Evolutionary conservation across 2,888 invertebrate species (phyloP).

Genomic region (Spialia ferax): DNA sequence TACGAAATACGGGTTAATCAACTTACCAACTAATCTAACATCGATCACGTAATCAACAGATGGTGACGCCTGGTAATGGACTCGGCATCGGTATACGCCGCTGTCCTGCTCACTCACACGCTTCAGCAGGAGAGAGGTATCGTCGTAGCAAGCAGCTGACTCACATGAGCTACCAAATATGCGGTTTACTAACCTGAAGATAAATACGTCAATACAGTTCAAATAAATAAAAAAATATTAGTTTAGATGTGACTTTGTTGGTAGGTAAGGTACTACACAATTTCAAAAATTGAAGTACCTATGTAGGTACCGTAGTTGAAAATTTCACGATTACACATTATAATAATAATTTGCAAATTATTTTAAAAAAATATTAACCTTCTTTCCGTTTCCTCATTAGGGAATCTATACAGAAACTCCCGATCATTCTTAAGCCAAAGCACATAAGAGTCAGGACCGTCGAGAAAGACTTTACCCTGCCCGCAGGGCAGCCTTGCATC

Average conservation of each 20-base stretch:
- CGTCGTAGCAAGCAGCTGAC: slow-evolving; percentile 61
- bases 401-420: slow-evolving; percentile 66
- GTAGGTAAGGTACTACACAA: too few relatives aligned
- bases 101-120: slow-evolving; percentile 58
- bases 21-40: slow-evolving; percentile 68
- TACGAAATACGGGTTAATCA: background rate
- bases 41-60: slow-evolving; percentile 69
- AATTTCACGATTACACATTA: background rate
- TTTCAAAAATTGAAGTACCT: too few relatives aligned
- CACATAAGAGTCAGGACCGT: slow-evolving; percentile 70
- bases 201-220: background rate
- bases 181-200: slow-evolving; percentile 52
- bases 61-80: slow-evolving; percentile 73
- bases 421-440: slow-evolving; percentile 71
- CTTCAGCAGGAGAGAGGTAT: slow-evolving; percentile 67
- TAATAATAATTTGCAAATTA: too few relatives aligned
- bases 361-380: background rate
- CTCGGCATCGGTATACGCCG: slow-evolving; percentile 69
- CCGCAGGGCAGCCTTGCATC: slow-evolving; percentile 72
- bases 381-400: slow-evolving; percentile 59
- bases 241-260: too few relatives aligned
- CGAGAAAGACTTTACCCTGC: slow-evolving; percentile 68
- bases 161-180: slow-evolving; percentile 60
- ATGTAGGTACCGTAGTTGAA: too few relatives aligned
- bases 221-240: too few relatives aligned